Evolutionary conservation across 2,113 vertebrate species (phyloP), one percentile per base, ranked within the genome.

Genomic region (Panthera uncia): DNA sequence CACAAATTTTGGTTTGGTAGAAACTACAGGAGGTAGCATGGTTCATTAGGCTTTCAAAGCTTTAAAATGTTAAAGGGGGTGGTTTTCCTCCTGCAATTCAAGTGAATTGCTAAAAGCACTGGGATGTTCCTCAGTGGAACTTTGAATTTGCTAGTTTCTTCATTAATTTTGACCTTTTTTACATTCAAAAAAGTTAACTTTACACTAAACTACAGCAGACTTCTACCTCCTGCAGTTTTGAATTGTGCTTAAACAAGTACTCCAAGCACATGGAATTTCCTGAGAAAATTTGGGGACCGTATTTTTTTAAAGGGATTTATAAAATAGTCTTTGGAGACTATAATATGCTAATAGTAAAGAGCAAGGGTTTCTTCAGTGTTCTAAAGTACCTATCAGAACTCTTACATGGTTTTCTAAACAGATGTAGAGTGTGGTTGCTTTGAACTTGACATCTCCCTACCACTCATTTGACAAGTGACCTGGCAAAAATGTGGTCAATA

Each of bases 151-250:
- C 89, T 68, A 31, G 76, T 97, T 97, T 98, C 97, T 98, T 98
- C 98, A 98, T 98, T 98, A 98, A 96, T 98, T 97, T 96, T 97
- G 97, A 98, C 97, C 96, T 97, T 98, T 45, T 98, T 97, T 79
- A 55, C 81, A 84, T 96, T 96, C 0, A 31, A 92, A 74, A 96
- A 95, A 65, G 79, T 92, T 96, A 89, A 91, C 78, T 98, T 94
- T 76, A 66, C 57, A 96, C 50, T 66, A 94, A 98, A 90, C 65
- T 83, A 13, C 88, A 82, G 89, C 65, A 91, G 36, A 94, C 21
- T 95, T 95, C 92, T 21, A 69, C 82, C 52, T 48, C 33, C 57
- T 68, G 27, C 7, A 0, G 71, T 88, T 98, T 36, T 48, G 71
- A 95, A 97, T 4, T 87, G 23, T 93, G n/a, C 33, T 97, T 95